phyloP scores from a whole-genome alignment of 2,797 vertebrate genomes.

The Streptopelia turtur region DNA sequence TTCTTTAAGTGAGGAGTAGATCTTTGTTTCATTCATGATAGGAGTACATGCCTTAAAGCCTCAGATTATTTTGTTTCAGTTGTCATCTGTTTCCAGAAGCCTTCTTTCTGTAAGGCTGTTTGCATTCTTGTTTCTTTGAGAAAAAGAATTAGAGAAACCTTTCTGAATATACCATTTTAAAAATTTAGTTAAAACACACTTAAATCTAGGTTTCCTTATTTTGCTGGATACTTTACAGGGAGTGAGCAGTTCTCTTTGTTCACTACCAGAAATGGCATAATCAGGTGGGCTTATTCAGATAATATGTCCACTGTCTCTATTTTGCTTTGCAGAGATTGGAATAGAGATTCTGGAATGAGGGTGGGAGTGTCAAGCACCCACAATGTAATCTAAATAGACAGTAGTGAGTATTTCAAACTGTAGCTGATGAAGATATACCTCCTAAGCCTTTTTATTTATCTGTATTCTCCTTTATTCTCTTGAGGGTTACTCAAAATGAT shows the following conservation, averaged over 20 bases:
- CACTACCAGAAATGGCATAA: neutral
- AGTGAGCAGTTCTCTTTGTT: neutral
- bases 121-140: neutral
- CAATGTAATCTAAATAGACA: neutral
- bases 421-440: neutral
- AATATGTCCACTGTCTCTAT: neutral
- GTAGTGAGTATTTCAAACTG: neutral
- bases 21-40: neutral
- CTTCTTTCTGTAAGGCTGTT: neutral
- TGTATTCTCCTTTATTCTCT: neutral
- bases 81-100: neutral
- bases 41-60: neutral
- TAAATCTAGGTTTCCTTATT: neutral
- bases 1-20: neutral
- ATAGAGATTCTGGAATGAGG: neutral
- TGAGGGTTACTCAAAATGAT: neutral
- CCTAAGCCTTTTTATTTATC: neutral
- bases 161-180: neutral
- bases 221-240: neutral
- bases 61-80: neutral
- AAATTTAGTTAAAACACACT: neutral
- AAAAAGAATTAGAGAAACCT: neutral
- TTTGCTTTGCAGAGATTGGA: neutral
- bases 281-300: neutral
- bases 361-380: neutral